Evolutionary conservation across 2,888 invertebrate species (phyloP).

Genomic region (Pinctada fucata): DNA sequence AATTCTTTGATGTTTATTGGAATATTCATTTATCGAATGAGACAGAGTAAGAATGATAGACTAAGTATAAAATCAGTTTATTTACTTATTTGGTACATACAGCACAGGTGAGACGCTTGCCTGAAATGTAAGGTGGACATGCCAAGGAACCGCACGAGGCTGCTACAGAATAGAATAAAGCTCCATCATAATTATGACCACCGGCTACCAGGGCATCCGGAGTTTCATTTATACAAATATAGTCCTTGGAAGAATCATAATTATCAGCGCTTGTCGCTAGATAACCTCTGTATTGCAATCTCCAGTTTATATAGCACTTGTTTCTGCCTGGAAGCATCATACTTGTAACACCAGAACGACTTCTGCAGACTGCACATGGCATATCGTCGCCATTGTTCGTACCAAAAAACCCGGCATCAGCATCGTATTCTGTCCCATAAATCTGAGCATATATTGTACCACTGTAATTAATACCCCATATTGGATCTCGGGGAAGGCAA

Average conservation of each 20-base stretch:
- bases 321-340: neutral
- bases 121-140: neutral
- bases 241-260: neutral
- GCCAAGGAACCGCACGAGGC: constrained; percentile 2
- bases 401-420: too few relatives aligned
- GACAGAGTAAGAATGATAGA: too few relatives aligned
- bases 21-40: too few relatives aligned
- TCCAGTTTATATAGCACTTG: neutral
- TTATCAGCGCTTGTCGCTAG: neutral
- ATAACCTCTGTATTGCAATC: neutral
- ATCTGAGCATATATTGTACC: too few relatives aligned
- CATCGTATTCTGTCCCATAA: too few relatives aligned
- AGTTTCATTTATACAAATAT: neutral
- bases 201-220: neutral
- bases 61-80: too few relatives aligned
- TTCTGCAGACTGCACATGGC: neutral
- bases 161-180: neutral
- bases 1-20: too few relatives aligned
- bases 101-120: constrained; percentile 3
- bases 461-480: too few relatives aligned
- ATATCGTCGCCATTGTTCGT: neutral
- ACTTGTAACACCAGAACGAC: neutral
- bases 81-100: neutral
- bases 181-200: neutral
- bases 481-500: too few relatives aligned